A percentile compares a stretch with the other conserved stretches of the same genome.
phyloP scores from a whole-genome alignment of 2,888 invertebrate species.

The Mystacides longicornis region DNA sequence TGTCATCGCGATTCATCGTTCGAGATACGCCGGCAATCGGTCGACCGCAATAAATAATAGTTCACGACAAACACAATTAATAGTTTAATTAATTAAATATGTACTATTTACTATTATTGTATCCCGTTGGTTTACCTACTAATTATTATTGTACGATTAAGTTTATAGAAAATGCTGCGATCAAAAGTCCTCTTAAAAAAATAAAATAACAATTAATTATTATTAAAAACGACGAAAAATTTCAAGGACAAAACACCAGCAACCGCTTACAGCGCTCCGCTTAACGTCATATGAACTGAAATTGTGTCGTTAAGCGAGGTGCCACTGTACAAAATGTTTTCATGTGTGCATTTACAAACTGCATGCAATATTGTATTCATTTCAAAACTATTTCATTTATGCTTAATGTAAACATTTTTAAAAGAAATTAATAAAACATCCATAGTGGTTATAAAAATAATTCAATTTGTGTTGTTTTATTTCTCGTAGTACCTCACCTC shows the following conservation, averaged over 20 bases:
- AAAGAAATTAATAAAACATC: conserved; percentile 51
- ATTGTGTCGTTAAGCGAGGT: conserved; percentile 32
- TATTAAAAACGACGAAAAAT: too few species aligned
- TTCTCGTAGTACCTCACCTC: conserved; percentile 6
- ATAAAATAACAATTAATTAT: neutral
- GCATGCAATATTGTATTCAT: conserved; percentile 26
- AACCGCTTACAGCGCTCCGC: conserved; percentile 33
- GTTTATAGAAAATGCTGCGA: conserved; percentile 11
- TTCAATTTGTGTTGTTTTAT: conserved; percentile 28
- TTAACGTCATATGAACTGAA: conserved; percentile 30
- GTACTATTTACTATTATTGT: conserved; percentile 6
- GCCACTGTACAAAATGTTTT: conserved; percentile 25
- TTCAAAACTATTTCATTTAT: conserved; percentile 35
- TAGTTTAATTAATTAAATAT: conserved; percentile 1
- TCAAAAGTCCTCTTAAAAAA: neutral
- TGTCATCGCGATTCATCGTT: conserved; percentile 18
- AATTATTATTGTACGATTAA: conserved; percentile 9
- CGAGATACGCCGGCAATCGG: conserved; percentile 21
- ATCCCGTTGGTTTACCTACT: conserved; percentile 20
- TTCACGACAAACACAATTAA: conserved; percentile 22
- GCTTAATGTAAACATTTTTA: conserved; percentile 44
- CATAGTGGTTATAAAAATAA: conserved; percentile 49
- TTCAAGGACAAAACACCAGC: conserved; percentile 10
- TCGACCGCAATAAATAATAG: conserved; percentile 23
- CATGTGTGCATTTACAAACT: conserved; percentile 21